phyloP scores from a whole-genome alignment of 2,797 vertebrate species.

The Fringilla coelebs region DNA sequence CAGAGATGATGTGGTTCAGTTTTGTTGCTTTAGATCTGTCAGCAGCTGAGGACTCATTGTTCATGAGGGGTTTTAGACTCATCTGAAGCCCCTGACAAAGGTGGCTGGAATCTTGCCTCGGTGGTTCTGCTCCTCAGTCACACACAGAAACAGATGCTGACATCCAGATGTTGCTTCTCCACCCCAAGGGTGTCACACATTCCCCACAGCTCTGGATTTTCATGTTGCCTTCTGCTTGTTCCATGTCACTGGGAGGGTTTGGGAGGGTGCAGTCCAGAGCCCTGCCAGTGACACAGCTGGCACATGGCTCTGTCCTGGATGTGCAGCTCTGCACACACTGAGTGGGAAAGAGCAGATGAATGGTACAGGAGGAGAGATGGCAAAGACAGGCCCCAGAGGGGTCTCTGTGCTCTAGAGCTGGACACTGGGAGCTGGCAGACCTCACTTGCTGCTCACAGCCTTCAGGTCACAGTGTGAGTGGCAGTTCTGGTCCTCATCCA shows the following conservation, averaged over 20 bases:
- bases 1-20: conserved; percentile 32
- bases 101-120: conserved; percentile 42
- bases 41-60: conserved; percentile 50
- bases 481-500: neutral
- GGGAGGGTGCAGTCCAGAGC: neutral
- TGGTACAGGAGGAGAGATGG: neutral
- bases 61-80: conserved; percentile 42
- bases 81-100: conserved; percentile 50
- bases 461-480: neutral
- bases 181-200: neutral
- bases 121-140: neutral
- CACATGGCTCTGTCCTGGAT: neutral
- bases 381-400: neutral
- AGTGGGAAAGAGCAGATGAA: neutral
- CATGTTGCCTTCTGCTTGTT: neutral
- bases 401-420: neutral
- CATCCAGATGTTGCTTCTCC: neutral
- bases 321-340: neutral
- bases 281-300: neutral
- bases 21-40: conserved; percentile 58
- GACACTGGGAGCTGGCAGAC: neutral
- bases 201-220: neutral
- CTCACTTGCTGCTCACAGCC: neutral
- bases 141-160: conserved; percentile 42
- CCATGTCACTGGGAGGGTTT: neutral